A percentile compares a stretch with the other conserved stretches of the same genome.
These are phyloP conservation scores for Chascanopsetta lugubris DNA, from an alignment of 2,113 vertebrate species.

Conservation along the genomic window DNA sequence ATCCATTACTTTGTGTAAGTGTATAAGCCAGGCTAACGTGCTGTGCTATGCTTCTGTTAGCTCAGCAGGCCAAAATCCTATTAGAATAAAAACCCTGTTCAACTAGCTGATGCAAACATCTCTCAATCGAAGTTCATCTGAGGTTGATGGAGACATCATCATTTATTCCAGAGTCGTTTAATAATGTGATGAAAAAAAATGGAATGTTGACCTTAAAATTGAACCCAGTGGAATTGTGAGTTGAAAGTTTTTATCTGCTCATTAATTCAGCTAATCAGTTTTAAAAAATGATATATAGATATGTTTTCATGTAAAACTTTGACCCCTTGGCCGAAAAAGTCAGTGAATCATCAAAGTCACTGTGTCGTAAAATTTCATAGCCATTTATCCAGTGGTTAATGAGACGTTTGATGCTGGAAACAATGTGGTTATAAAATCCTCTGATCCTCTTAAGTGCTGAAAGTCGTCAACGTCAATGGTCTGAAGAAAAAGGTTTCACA, in stretches of 20 bases:
- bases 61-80: no score
- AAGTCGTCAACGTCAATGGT: background rate
- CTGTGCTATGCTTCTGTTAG: no score
- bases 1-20: no score
- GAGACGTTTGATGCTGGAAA: background rate
- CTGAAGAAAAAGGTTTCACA: background rate
- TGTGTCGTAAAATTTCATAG: background rate
- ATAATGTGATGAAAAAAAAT: no score
- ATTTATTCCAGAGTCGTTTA: background rate
- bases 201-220: background rate
- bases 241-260: no score
- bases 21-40: no score
- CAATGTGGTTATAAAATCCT: background rate
- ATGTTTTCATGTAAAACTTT: background rate
- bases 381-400: background rate
- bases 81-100: no score
- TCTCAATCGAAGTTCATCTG: background rate
- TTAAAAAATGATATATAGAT: background rate
- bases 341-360: background rate
- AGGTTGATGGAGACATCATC: background rate
- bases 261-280: no score
- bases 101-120: background rate
- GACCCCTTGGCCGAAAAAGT: background rate
- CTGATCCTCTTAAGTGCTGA: background rate
- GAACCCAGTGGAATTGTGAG: background rate